phyloP scores from a whole-genome alignment of 2,113 vertebrate species.

The Rhea americana region DNA sequence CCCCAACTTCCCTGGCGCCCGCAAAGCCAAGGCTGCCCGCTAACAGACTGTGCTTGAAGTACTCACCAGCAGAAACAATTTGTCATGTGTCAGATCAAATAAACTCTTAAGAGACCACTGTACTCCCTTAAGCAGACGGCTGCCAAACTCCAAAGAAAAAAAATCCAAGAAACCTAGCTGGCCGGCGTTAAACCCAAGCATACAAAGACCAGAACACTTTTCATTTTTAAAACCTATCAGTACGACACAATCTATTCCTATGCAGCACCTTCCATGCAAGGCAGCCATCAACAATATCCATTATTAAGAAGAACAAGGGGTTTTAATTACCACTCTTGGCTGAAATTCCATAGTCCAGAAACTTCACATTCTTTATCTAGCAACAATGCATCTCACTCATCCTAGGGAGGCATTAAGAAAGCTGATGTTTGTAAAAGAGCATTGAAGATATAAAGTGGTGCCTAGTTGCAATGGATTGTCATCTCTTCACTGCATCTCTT shows the following conservation, averaged over 20 bases:
- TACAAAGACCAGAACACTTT: accelerated
- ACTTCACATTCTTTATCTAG: neutral
- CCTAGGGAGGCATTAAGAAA: neutral
- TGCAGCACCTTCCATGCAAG: neutral
- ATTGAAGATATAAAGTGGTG: accelerated
- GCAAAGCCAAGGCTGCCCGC: neutral
- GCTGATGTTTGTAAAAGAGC: neutral
- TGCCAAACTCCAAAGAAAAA: conserved; percentile 52
- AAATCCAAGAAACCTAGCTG: neutral
- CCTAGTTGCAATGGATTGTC: neutral
- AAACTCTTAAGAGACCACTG: conserved; percentile 36
- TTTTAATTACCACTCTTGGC: neutral
- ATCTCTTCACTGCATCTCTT: neutral
- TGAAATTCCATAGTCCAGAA: neutral
- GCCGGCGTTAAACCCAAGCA: neutral
- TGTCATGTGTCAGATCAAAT: conserved; percentile 69
- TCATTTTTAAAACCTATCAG: neutral
- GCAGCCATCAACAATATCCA: neutral
- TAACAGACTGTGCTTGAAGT: conserved; percentile 13
- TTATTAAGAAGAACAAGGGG: neutral
- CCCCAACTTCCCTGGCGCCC: neutral
- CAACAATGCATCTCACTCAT: accelerated
- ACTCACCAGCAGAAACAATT: conserved; percentile 63
- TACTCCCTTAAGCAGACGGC: conserved; percentile 58
- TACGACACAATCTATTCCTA: neutral